Evolutionary conservation across 2,888 invertebrate species (phyloP).

Genomic region (Nomada ruficornis): DNA sequence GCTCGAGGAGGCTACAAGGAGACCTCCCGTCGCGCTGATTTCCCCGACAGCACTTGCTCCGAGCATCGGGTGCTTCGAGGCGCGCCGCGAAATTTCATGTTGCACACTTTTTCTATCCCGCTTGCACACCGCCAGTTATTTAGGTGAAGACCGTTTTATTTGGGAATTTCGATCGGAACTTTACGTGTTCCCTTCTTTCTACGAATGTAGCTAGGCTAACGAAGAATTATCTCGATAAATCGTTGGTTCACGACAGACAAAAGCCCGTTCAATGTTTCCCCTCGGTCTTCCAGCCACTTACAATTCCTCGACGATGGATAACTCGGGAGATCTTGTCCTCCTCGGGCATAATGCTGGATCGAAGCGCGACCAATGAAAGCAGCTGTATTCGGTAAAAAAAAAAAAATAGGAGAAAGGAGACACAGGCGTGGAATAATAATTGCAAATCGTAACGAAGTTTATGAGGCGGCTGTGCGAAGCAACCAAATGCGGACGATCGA

Average conservation of each 20-base stretch:
- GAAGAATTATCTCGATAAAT: neutral
- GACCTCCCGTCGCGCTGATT: conserved; percentile 4
- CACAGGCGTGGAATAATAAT: conserved; percentile 15
- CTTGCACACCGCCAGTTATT: neutral
- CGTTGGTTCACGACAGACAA: neutral
- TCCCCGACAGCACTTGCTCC: conserved; percentile 25
- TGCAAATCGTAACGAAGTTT: conserved; percentile 31
- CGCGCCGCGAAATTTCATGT: conserved; percentile 15
- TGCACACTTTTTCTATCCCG: conserved; percentile 41
- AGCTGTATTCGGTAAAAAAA: conserved; percentile 8
- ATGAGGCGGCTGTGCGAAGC: conserved; percentile 9
- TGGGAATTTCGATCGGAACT: neutral
- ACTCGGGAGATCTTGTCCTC: neutral
- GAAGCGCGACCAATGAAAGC: conserved; percentile 22
- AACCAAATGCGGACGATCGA: conserved; percentile 33
- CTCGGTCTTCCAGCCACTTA: neutral
- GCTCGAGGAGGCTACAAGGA: conserved; percentile 5
- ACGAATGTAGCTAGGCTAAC: neutral
- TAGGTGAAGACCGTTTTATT: neutral
- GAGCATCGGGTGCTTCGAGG: conserved; percentile 31
- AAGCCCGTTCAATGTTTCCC: neutral
- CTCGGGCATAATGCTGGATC: neutral
- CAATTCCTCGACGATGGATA: neutral
- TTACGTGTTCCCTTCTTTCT: neutral
- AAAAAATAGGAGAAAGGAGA: no score